A percentile compares a stretch with the other conserved stretches of the same genome.
Evolutionary conservation across 2,113 vertebrate species (phyloP).

Genomic region (Nothocercus nigrocapillus): DNA sequence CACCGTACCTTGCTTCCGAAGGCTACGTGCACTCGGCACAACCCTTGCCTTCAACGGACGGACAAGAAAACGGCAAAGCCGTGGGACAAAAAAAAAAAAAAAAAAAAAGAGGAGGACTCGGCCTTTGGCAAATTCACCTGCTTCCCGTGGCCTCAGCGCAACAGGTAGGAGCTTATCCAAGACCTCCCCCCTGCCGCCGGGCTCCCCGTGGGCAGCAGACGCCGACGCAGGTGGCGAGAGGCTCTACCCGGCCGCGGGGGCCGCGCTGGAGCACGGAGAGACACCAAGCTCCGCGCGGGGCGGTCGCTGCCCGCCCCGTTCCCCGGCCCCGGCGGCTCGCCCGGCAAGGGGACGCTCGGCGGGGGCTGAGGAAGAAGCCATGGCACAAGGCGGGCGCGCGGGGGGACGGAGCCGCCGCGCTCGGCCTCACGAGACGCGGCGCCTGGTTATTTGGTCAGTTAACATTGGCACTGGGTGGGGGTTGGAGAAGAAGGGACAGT

Average conservation of each 20-base stretch:
- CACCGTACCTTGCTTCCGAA: not conserved
- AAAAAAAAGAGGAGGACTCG: not conserved
- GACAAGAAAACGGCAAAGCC: not conserved
- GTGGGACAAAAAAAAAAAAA: not conserved
- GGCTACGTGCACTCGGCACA: not conserved
- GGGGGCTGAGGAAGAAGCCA: not conserved
- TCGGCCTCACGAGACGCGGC: not conserved
- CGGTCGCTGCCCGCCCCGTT: not conserved
- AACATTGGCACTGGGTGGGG: slow-evolving; percentile 33
- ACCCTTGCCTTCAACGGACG: slow-evolving; percentile 36
- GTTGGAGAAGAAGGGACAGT: not conserved
- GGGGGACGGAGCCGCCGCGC: not conserved
- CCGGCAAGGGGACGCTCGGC: not conserved
- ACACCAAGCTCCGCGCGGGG: not conserved
- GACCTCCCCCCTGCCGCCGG: too few species aligned
- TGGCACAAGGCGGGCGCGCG: not conserved
- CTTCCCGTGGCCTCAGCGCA: not conserved
- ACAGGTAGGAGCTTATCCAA: not conserved
- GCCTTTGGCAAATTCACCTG: not conserved
- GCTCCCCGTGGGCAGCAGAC: not conserved
- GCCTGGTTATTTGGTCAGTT: slow-evolving; percentile 72
- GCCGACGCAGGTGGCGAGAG: not conserved
- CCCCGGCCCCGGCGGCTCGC: not conserved
- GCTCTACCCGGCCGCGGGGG: not conserved
- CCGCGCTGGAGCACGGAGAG: not conserved